A percentile compares a stretch with the other conserved stretches of the same genome.
phyloP scores from a whole-genome alignment of 2,113 vertebrate genomes.

The Polyodon spathula region DNA sequence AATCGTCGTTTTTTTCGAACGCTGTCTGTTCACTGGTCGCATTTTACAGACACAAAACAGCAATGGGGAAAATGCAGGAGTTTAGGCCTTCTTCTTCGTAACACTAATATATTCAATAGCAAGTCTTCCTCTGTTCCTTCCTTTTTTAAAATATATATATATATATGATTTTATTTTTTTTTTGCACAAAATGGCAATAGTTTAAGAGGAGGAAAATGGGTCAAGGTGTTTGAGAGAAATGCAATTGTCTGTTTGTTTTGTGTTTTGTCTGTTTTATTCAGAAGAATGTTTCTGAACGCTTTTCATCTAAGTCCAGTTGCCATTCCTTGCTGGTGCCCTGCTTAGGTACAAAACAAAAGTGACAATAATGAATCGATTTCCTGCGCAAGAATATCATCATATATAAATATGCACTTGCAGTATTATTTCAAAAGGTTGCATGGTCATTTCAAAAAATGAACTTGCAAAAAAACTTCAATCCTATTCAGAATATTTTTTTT shows the following conservation, averaged over 20 bases:
- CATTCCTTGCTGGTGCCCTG: too few species aligned
- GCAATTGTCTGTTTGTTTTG: background rate
- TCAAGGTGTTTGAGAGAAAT: background rate
- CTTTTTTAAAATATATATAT: slow-evolving; percentile 50
- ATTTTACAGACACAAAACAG: background rate
- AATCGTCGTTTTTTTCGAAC: slow-evolving; percentile 39
- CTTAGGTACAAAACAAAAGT: too few species aligned
- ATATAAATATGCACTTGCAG: too few species aligned
- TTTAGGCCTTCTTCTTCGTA: background rate
- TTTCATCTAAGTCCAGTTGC: too few species aligned
- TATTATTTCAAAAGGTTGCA: too few species aligned
- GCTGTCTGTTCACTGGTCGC: slow-evolving; percentile 1
- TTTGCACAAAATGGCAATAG: slow-evolving; percentile 3
- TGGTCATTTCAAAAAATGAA: too few species aligned
- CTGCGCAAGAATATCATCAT: too few species aligned
- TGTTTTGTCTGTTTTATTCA: background rate
- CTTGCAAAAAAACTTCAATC: too few species aligned
- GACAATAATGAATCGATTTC: too few species aligned
- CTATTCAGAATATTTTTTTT: too few species aligned
- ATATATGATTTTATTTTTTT: slow-evolving; percentile 30
- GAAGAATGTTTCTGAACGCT: slow-evolving; percentile 4
- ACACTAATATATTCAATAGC: slow-evolving; percentile 27
- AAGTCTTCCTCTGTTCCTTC: slow-evolving; percentile 65
- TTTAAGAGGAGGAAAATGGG: background rate
- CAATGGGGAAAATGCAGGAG: background rate